A percentile compares a stretch with the other conserved stretches of the same genome.
Conservation (phyloP, 2,888 invertebrate species). For the Lysandra bellargus region DNA sequence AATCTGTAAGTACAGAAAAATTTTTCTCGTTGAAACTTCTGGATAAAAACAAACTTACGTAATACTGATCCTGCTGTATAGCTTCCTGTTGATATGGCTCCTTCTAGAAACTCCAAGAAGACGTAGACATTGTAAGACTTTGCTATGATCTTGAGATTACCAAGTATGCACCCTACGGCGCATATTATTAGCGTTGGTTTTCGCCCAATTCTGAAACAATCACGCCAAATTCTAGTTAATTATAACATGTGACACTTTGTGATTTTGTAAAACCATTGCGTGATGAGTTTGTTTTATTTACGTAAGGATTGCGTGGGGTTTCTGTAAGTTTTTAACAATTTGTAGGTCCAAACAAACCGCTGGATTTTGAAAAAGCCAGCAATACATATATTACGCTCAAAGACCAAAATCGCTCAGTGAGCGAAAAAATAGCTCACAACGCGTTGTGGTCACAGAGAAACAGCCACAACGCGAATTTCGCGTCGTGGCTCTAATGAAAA, state of each 20-base stretch:
- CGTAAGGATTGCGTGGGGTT: background rate
- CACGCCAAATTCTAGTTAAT: background rate
- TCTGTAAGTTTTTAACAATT: background rate
- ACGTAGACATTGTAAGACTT: constrained; percentile 57
- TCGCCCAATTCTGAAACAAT: constrained; percentile 59
- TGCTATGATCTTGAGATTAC: constrained; percentile 59
- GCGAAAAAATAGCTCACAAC: too few relatives aligned
- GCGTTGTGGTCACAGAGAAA: too few relatives aligned
- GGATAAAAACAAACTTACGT: constrained; percentile 49
- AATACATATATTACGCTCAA: too few relatives aligned
- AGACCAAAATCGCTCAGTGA: too few relatives aligned
- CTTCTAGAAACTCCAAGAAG: constrained; percentile 59
- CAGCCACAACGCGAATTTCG: too few relatives aligned
- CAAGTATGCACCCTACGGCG: constrained; percentile 54
- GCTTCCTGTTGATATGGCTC: constrained; percentile 56
- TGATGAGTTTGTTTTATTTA: background rate
- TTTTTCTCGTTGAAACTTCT: background rate
- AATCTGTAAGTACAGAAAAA: too few relatives aligned
- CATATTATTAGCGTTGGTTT: constrained; percentile 60
- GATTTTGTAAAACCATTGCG: background rate
- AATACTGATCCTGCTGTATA: constrained; percentile 58
- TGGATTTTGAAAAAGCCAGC: too few relatives aligned
- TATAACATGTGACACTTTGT: background rate
- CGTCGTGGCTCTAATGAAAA: too few relatives aligned
- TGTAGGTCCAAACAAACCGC: too few relatives aligned